Percentiles rank a stretch among this genome's conserved stretches.
Evolutionary conservation across 2,888 invertebrate species (phyloP).

Genomic region (Flexamia atlantica): DNA sequence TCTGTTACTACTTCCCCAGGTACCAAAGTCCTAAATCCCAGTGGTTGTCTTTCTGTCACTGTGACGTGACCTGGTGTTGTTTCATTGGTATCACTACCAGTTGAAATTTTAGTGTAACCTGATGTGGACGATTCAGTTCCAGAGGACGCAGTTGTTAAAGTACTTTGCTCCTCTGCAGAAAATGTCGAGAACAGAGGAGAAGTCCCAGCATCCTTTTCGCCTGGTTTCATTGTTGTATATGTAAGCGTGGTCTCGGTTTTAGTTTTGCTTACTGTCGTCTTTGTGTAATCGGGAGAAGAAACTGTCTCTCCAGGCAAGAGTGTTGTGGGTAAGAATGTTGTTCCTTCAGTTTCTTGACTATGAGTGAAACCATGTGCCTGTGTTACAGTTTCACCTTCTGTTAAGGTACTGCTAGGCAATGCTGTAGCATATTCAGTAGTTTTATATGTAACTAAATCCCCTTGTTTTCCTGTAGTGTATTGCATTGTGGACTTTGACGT

Average conservation of each 20-base stretch:
- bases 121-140: background rate
- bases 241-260: background rate
- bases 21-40: background rate
- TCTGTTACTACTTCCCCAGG: background rate
- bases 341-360: background rate
- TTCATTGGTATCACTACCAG: background rate
- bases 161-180: background rate
- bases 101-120: background rate
- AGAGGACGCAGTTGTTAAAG: background rate
- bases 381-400: background rate
- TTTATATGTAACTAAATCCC: too few species aligned
- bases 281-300: background rate
- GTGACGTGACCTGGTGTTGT: background rate
- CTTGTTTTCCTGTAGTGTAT: background rate
- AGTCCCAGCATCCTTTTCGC: background rate
- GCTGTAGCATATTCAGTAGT: too few species aligned
- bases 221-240: background rate
- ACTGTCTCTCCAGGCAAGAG: background rate
- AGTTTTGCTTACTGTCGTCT: background rate
- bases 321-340: background rate
- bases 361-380: background rate
- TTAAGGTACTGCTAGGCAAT: background rate
- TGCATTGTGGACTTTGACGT: background rate
- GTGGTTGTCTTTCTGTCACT: background rate
- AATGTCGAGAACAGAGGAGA: background rate